Base-by-base conservation (phyloP, 2,113 vertebrate genomes). In the Erinaceus europaeus region DNA sequence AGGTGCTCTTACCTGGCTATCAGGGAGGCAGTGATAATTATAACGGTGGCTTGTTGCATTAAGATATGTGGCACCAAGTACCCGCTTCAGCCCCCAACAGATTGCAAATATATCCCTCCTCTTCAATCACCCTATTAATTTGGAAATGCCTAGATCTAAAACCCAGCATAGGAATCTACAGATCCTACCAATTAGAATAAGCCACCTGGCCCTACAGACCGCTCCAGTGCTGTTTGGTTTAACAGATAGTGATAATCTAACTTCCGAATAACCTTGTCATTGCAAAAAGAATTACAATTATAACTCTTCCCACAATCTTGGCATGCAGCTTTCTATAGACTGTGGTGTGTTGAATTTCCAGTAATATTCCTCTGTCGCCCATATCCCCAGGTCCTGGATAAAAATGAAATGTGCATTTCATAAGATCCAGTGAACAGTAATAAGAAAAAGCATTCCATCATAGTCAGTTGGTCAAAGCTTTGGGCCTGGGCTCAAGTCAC, bases 201-300 rank as follows among this genome's bases (percentile, higher is more conserved):
- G 79, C 89, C 79, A 36, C 62, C 11, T 21, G 64, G 42, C 69
- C 75, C 40, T 57, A 65, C 40, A 83, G 52, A 68, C 62, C 36
- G 34, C 50, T 73, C 61, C 34, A 1, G 77, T 82, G 62, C n/a
- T 74, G 12, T 88, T 89, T 93, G 84, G 20, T 69, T 89, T 71
- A 87, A 91, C 67, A 44, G 52, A 86, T 91, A 89, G 92, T 79
- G 85, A 93, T 89, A 73, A 89, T 88, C 85, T 92, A 92, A 91
- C 78, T 90, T 82, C 6, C 4, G 77, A 93, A 90, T 93, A 77
- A 80, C 88, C 85, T 90, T 93, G 93, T 93, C 82, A 64, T 80
- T 90, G 92, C 68, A 84, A 89, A 88, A 94, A 88, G 89, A 93
- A 95, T 96, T 93, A 96, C 94, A 96, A 96, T 94, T 86, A 94